Base-by-base conservation (phyloP, 1,140 invertebrate genomes). In the Heliconius hewitsoni region DNA sequence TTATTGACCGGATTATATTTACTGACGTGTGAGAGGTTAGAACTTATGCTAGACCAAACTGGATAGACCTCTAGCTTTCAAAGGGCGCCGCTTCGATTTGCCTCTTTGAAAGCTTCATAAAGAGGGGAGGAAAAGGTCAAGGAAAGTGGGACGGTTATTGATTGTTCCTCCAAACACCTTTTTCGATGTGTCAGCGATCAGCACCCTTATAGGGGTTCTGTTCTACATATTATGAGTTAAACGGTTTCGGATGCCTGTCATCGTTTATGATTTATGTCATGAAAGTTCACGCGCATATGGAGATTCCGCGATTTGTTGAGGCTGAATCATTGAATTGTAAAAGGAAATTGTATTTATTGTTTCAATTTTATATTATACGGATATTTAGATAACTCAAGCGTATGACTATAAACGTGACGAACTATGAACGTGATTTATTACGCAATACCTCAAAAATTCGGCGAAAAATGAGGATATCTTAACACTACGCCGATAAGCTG, bases 1-100 rank as follows among this genome's bases (percentile, higher is more conserved):
- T 91, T 91, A 93, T 91, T 91, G 89, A 91, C 88, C 89, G 87
- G 87, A 91, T 91, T 93, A 92, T 91, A 88, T 80, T 82, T 86
- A 89, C 83, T 90, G 90, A 91, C 90, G 88, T 91, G 90, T 82
- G 87, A 89, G 86, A 79, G 85, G 85, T 85, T 83, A 76, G 83
- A 82, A 81, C 81, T 86, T 81, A 79, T 71, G 81, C 81, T 66
- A 72, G 82, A 82, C 90, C 88, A 90, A 73, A 27, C 27, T 83
- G 82, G 55, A 19, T 18, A 81, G 89, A 79, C 73, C 88, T 75
- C 79, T 81, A 76, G 82, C 78, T 76, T 82, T 82, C 78, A 83
- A 76, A 78, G 57, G 79, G 55, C 78, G 52, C 73, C 74, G 78
- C 75, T 73, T 74, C 78, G 80, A 78, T 82, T 82, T 72, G 57